A percentile compares a stretch with the other conserved stretches of the same genome.
phyloP scores from a whole-genome alignment of 2,888 invertebrate species.

The Polylopha cassiicola region DNA sequence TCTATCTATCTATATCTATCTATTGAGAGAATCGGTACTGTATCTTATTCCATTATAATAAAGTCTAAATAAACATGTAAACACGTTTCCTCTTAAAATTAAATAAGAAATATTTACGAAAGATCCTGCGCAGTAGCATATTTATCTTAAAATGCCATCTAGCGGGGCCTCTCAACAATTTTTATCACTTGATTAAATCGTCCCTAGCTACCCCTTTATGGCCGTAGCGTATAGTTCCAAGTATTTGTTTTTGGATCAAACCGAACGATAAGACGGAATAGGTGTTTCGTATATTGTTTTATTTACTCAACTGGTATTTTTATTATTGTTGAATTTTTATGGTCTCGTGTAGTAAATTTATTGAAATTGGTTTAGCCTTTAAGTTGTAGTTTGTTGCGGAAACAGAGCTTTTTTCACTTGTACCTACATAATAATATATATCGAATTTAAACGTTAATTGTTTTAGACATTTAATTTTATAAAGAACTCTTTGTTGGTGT shows the following conservation, averaged over 20 bases:
- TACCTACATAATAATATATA: no score
- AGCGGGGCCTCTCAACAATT: conserved; percentile 50
- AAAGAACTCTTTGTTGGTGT: no score
- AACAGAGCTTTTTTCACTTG: conserved; percentile 2
- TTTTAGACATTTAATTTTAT: no score
- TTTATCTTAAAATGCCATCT: conserved; percentile 57
- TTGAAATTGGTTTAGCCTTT: conserved; percentile 8
- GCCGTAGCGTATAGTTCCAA: conserved; percentile 43
- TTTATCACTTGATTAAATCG: conserved; percentile 71
- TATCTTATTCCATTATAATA: no score
- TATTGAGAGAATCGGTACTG: no score
- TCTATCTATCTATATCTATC: no score
- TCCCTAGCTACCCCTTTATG: conserved; percentile 65
- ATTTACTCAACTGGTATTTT: conserved; percentile 20
- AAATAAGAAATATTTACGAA: no score
- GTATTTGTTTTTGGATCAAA: conserved; percentile 51
- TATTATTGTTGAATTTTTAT: conserved; percentile 19
- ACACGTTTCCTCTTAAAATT: no score
- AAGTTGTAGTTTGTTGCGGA: conserved; percentile 10
- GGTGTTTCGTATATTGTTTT: conserved; percentile 24
- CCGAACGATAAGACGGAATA: conserved; percentile 38
- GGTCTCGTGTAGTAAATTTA: conserved; percentile 13
- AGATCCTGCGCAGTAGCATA: conserved; percentile 28
- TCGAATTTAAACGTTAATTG: no score
- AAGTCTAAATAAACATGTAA: no score